A percentile compares a stretch with the other conserved stretches of the same genome.
Conservation (phyloP, 1,140 invertebrate species). For the Eciton burchellii region DNA sequence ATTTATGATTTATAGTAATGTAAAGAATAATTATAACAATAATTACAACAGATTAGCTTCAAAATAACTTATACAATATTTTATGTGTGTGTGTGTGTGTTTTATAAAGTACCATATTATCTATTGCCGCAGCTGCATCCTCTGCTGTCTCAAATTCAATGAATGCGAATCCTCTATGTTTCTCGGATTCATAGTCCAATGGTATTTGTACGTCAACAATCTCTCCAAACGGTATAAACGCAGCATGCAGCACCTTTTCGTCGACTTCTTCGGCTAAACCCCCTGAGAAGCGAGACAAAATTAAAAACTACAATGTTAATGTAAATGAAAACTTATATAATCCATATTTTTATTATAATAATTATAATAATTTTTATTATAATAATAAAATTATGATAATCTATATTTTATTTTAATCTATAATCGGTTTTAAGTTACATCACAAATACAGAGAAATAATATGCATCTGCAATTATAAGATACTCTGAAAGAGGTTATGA, state of each 20-base stretch:
- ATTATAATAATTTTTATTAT: no score
- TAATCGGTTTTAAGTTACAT: no score
- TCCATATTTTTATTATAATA: background rate
- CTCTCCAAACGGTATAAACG: constrained; percentile 99
- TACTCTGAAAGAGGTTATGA: background rate
- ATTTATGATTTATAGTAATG: background rate
- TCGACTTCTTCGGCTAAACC: constrained; percentile 99
- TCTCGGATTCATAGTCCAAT: constrained; percentile 98
- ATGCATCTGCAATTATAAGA: background rate
- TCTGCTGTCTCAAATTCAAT: constrained; percentile 98
- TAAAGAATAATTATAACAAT: background rate
- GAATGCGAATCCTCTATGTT: constrained; percentile 99
- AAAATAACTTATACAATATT: constrained; percentile 32
- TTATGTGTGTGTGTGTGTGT: constrained; percentile 13
- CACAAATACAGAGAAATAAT: no score
- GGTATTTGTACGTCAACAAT: constrained; percentile 99
- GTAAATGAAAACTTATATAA: constrained; percentile 10
- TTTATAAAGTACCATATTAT: constrained; percentile 95
- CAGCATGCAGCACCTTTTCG: constrained; percentile 97
- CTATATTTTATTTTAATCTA: background rate
- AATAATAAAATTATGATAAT: constrained; percentile 7
- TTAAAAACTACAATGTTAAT: background rate
- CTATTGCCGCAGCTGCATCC: constrained; percentile 98
- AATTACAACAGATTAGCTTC: constrained; percentile 8
- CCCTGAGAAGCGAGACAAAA: constrained; percentile 85